Percentiles rank a stretch among this genome's conserved stretches.
Conservation (phyloP, 2,888 invertebrate genomes). For the Exocentrus adspersus region DNA sequence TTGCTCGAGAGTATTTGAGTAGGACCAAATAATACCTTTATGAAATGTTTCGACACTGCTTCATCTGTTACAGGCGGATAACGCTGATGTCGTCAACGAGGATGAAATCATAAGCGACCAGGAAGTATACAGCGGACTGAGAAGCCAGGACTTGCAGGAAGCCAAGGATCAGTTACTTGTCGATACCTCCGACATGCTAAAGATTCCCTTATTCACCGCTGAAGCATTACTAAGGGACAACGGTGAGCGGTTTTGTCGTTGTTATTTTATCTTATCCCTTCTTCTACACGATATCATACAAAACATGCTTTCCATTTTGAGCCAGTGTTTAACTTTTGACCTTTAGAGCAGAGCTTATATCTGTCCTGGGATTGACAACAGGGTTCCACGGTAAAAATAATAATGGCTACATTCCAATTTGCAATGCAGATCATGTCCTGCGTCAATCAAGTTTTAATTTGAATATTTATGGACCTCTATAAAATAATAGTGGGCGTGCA, state of each 20-base stretch:
- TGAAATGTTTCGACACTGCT: no score
- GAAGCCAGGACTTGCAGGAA: constrained; percentile 75
- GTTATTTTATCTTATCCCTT: no score
- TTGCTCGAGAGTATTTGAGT: no score
- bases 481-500: neutral
- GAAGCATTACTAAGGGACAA: constrained; percentile 74
- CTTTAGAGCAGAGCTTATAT: neutral
- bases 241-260: no score
- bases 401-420: constrained; percentile 1
- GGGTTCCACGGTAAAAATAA: neutral
- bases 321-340: neutral
- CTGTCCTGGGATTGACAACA: neutral
- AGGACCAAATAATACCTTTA: neutral
- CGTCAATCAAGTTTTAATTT: constrained; percentile 3
- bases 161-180: constrained; percentile 76
- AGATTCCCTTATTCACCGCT: constrained; percentile 75
- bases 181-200: constrained; percentile 77
- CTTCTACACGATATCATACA: no score
- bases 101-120: constrained; percentile 64
- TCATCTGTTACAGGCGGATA: constrained; percentile 62
- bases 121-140: constrained; percentile 70
- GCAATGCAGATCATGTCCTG: constrained; percentile 7
- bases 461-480: constrained; percentile 6
- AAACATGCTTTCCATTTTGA: no score
- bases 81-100: constrained; percentile 65